Percentiles rank a stretch among this genome's conserved stretches.
These are phyloP conservation scores for Tichodroma muraria DNA, from an alignment of 2,113 vertebrate species.

Conservation along the genomic window DNA sequence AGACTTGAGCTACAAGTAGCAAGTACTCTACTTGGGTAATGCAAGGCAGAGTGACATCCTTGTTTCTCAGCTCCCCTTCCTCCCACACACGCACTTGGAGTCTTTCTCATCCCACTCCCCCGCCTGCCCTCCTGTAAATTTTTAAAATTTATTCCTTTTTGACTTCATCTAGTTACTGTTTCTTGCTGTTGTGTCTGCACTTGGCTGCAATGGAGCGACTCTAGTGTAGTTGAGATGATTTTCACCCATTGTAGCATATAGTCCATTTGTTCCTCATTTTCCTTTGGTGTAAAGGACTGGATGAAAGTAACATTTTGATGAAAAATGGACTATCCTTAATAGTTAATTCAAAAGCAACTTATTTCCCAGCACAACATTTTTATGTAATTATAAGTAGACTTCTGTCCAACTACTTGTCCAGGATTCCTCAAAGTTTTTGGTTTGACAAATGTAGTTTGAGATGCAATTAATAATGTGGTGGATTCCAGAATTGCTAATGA, in stretches of 20 bases:
- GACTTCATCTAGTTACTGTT: background rate
- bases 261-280: background rate
- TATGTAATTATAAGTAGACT: background rate
- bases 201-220: background rate
- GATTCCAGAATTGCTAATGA: background rate
- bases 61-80: background rate
- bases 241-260: background rate
- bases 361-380: conserved; percentile 16
- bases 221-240: background rate
- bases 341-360: conserved; percentile 2
- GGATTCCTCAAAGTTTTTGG: background rate
- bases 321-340: background rate
- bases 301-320: background rate
- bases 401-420: background rate
- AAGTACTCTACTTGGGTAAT: background rate
- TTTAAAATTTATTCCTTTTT: background rate
- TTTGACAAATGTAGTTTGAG: conserved; percentile 12
- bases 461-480: background rate
- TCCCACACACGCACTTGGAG: background rate
- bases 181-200: background rate
- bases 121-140: background rate
- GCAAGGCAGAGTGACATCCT: background rate
- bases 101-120: background rate
- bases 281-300: background rate
- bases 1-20: background rate